These are phyloP conservation scores for Napeogenes sylphis DNA, from an alignment of 2,888 invertebrate species.

Conservation along the genomic window DNA sequence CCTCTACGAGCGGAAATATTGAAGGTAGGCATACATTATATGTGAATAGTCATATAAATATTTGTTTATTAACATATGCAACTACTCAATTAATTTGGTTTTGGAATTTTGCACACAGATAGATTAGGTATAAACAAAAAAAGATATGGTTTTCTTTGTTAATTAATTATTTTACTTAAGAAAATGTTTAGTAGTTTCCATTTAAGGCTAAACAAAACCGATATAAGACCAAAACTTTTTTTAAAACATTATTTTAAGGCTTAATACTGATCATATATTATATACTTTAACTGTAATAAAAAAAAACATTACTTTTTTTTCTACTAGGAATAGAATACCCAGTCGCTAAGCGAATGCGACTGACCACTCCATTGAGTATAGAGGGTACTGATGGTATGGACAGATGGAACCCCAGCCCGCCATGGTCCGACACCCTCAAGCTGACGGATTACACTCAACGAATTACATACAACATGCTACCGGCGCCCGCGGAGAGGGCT, in stretches of 20 bases:
- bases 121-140: no score
- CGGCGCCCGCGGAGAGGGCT: conserved; percentile 80
- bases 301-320: conserved; percentile 9
- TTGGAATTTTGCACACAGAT: no score
- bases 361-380: conserved; percentile 48
- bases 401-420: conserved; percentile 91
- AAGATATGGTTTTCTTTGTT: no score
- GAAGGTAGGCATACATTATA: conserved; percentile 47
- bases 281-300: not conserved
- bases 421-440: conserved; percentile 91
- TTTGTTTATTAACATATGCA: not conserved
- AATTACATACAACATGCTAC: conserved; percentile 87
- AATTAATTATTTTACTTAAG: no score
- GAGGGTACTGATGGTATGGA: conserved; percentile 86
- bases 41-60: not conserved
- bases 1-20: conserved; percentile 51
- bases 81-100: no score
- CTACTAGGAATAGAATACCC: conserved; percentile 61
- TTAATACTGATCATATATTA: no score
- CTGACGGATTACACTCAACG: conserved; percentile 88
- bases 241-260: no score
- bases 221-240: no score
- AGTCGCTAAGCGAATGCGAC: conserved; percentile 60
- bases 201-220: no score
- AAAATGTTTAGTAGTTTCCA: no score